These are phyloP conservation scores for Odocoileus hemionus DNA, from an alignment of 2,113 vertebrate species.

Conservation along the genomic window DNA sequence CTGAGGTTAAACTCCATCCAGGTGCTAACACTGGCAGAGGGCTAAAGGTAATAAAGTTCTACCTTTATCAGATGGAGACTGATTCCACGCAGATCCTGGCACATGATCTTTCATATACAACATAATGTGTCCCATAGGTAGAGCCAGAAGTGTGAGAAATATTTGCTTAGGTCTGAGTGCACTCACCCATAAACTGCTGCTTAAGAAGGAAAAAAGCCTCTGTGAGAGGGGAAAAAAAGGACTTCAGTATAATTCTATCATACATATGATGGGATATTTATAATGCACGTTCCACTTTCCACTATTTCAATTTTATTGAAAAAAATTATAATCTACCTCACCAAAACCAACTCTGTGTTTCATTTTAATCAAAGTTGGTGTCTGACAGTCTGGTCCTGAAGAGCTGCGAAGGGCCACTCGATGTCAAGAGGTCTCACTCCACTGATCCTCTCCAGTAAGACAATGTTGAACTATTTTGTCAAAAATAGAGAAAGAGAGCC, in stretches of 20 bases:
- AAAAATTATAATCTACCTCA: neutral
- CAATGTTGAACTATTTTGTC: neutral
- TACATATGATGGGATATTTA: neutral
- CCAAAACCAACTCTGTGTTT: neutral
- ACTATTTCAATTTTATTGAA: neutral
- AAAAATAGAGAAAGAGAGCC: neutral
- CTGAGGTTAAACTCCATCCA: neutral
- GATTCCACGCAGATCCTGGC: neutral
- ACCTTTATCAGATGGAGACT: neutral
- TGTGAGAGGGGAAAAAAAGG: neutral
- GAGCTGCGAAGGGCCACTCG: neutral
- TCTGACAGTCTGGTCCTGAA: neutral
- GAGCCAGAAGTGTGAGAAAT: neutral
- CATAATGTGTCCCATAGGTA: too few species aligned
- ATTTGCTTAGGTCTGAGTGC: neutral
- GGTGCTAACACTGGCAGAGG: neutral
- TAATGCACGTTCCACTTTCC: neutral
- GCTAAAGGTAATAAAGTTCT: neutral
- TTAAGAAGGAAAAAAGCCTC: neutral
- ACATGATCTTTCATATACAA: neutral
- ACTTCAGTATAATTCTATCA: neutral
- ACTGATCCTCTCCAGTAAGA: neutral
- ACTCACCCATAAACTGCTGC: neutral
- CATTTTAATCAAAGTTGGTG: neutral
- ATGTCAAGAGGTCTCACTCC: neutral